Evolutionary conservation across 2,797 vertebrate species (phyloP), one percentile per base, ranked within the genome.

Genomic region (Periophthalmus magnuspinnatus): DNA sequence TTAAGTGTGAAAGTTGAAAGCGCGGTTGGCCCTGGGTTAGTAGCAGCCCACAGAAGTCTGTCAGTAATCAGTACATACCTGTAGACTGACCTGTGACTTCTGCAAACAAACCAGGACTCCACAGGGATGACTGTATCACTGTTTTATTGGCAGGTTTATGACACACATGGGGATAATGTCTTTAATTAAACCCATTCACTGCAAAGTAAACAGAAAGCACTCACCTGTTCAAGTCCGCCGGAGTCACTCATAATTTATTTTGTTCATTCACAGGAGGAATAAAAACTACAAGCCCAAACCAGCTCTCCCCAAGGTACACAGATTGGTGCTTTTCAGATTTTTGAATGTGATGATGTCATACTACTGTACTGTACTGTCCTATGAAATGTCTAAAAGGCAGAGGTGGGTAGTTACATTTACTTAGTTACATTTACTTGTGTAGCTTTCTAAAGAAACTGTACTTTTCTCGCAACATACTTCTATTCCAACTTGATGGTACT

Each of bases 281-380:
- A 99, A 95, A 90, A 97, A 96, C 87, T 93, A 95, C 91, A 99
- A 96, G 92, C 85, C 91, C 17, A 99, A 96, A 84, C 95, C 95
- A 21, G 87, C 69, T 72, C 95, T 99, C 79, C 98, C 97, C 1
- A 99, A 99, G 95, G 98, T 99, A 88, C 55, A 21, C 86, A 86
- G 19, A 17, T 1, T 19, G 2, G 1, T 33, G 5, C 1, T 33
- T 58, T 22, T 58, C 13, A 50, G 48, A 17, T 50, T 19, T 19
- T 50, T 17, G 16, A 14, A 48, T 48, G 47, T 48, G 16, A 36
- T n/a, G n/a, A n/a, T 5, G 34, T 36, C 36, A 36, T 10, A n/a
- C 34, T 33, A 34, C 34, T 34, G 34, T 5, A 6, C 36, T 8
- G 36, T 11, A 38, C 36, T 38, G 9, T 11, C 9, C 36, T 2